Conservation (phyloP, 2,113 vertebrate genomes). For the Baryphthengus martii region DNA sequence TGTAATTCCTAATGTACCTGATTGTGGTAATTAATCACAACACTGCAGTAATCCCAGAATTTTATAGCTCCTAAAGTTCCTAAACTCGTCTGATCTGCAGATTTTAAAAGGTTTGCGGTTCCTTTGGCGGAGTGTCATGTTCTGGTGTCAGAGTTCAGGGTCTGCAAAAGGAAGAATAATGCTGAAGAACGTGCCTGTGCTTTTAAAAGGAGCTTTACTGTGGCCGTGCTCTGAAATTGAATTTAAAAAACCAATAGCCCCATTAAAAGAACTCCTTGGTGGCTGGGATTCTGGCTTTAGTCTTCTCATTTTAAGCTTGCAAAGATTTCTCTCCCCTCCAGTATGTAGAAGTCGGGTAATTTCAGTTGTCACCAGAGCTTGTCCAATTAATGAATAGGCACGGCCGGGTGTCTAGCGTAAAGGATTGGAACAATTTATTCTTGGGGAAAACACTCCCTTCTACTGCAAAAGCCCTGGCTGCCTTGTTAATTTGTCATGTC, state of each 20-base stretch:
- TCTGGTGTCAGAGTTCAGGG: not conserved
- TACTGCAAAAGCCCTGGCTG: slow-evolving; percentile 11
- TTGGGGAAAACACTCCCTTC: not conserved
- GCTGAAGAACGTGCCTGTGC: not conserved
- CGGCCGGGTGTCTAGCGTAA: slow-evolving; percentile 4
- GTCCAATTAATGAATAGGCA: slow-evolving; percentile 56
- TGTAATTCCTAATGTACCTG: not conserved
- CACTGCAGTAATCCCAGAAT: not conserved
- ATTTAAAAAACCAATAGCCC: not conserved
- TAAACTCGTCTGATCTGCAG: slow-evolving; percentile 37
- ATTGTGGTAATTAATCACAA: not conserved
- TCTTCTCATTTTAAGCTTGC: not conserved
- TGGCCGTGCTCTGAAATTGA: not conserved
- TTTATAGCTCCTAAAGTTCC: slow-evolving; percentile 62
- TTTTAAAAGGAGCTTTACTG: not conserved
- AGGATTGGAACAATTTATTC: slow-evolving; percentile 51
- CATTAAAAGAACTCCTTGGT: not conserved
- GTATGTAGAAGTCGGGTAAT: slow-evolving; percentile 1
- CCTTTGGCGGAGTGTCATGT: not conserved
- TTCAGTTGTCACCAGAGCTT: slow-evolving; percentile 40
- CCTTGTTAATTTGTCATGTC: slow-evolving; percentile 21
- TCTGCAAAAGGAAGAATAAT: not conserved
- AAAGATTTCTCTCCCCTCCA: not conserved
- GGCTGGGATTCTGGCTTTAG: not conserved
- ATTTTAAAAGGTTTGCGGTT: not conserved